These are phyloP conservation scores for Pachypanchax playfairii DNA, from an alignment of 2,113 vertebrate genomes.

Conservation along the genomic window DNA sequence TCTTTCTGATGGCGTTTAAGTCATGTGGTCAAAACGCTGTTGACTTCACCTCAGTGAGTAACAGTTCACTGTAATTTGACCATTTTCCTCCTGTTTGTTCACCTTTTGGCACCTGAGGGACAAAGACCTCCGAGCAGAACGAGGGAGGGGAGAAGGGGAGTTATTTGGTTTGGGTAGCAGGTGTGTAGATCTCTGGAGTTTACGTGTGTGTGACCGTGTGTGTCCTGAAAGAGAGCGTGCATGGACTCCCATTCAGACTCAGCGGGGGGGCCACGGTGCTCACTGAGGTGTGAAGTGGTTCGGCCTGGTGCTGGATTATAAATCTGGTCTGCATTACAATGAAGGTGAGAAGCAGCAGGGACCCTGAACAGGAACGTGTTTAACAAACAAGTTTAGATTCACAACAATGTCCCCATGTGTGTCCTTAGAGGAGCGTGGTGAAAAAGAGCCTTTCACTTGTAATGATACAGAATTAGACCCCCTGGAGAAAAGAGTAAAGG, in stretches of 20 bases:
- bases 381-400: slow-evolving; percentile 59
- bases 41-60: slow-evolving; percentile 63
- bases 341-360: slow-evolving; percentile 63
- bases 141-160: slow-evolving; percentile 22
- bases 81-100: slow-evolving; percentile 57
- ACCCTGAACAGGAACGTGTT: slow-evolving; percentile 35
- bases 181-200: slow-evolving; percentile 47
- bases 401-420: slow-evolving; percentile 32
- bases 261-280: slow-evolving; percentile 52
- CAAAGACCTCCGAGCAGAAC: slow-evolving; percentile 33
- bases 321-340: slow-evolving; percentile 70
- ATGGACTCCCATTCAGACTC: slow-evolving; percentile 56
- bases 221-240: slow-evolving; percentile 46
- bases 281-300: slow-evolving; percentile 73
- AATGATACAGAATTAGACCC: slow-evolving; percentile 61
- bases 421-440: slow-evolving; percentile 35
- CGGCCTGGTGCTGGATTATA: slow-evolving; percentile 57
- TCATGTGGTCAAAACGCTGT: slow-evolving; percentile 39
- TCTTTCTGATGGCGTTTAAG: slow-evolving; percentile 62
- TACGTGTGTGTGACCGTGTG: slow-evolving; percentile 29
- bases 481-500: slow-evolving; percentile 47
- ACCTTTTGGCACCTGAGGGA: slow-evolving; percentile 69
- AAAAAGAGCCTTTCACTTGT: slow-evolving; percentile 50
- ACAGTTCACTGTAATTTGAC: slow-evolving; percentile 26
- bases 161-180: slow-evolving; percentile 56